A percentile compares a stretch with the other conserved stretches of the same genome.
These are phyloP conservation scores for Dendrolimus kikuchii DNA, from an alignment of 1,140 invertebrate genomes.

Conservation along the genomic window DNA sequence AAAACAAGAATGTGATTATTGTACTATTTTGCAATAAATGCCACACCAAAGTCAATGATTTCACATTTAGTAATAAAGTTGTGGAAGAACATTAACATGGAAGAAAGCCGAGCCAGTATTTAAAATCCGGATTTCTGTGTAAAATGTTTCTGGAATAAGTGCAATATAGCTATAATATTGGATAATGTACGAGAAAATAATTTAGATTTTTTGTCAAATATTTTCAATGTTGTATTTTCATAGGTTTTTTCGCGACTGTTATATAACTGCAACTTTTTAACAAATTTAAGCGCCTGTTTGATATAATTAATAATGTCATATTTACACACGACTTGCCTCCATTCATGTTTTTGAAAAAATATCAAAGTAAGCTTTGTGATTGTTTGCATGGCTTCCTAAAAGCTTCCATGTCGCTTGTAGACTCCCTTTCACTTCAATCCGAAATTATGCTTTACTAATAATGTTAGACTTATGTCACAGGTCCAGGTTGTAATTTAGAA, in stretches of 20 bases:
- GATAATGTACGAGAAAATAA: slow-evolving; percentile 35
- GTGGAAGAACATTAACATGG: slow-evolving; percentile 46
- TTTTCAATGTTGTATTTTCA: slow-evolving; percentile 7
- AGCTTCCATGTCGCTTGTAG: slow-evolving; percentile 53
- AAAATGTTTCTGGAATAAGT: slow-evolving; percentile 55
- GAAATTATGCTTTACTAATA: slow-evolving; percentile 50
- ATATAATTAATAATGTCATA: background rate
- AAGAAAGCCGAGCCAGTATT: slow-evolving; percentile 67
- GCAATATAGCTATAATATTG: slow-evolving; percentile 65
- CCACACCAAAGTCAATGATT: slow-evolving; percentile 31
- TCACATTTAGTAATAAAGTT: slow-evolving; percentile 40
- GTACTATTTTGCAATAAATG: slow-evolving; percentile 7
- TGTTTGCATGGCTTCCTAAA: slow-evolving; percentile 52
- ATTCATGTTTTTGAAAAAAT: slow-evolving; percentile 5
- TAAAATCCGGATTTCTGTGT: slow-evolving; percentile 67
- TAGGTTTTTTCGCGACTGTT: slow-evolving; percentile 1
- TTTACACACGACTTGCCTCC: background rate
- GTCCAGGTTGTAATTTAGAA: slow-evolving; percentile 67
- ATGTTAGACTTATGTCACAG: slow-evolving; percentile 57
- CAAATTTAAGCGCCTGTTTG: slow-evolving; percentile 1
- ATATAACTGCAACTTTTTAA: background rate
- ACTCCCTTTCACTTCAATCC: slow-evolving; percentile 27
- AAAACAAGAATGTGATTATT: slow-evolving; percentile 2
- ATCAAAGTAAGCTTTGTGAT: slow-evolving; percentile 33
- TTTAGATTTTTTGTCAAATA: slow-evolving; percentile 9